Percentiles rank a stretch among this genome's conserved stretches.
Evolutionary conservation across 2,888 invertebrate genomes (phyloP).

Genomic region (Andrena marginata): DNA sequence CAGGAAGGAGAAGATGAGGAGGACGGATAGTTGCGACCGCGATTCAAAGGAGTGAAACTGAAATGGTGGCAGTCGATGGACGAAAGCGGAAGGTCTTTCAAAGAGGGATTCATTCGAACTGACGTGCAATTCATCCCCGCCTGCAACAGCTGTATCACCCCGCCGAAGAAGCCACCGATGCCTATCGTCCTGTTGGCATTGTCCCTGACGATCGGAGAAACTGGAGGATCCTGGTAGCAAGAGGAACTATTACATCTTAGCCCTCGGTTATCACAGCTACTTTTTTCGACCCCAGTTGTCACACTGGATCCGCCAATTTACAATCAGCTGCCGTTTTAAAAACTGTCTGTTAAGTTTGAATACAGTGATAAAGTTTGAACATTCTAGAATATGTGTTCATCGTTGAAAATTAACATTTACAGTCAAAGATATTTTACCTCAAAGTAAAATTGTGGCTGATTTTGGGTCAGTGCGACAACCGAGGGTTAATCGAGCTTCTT

Average conservation of each 20-base stretch:
- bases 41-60: neutral
- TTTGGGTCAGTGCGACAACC: no score
- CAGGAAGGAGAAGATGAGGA: neutral
- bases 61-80: neutral
- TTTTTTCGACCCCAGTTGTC: no score
- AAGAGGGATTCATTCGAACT: conserved; percentile 52
- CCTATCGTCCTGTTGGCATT: conserved; percentile 69
- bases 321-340: no score
- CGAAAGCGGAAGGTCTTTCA: no score
- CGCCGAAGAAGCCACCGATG: conserved; percentile 81
- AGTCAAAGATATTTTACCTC: no score
- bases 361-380: no score
- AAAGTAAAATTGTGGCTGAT: no score
- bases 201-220: conserved; percentile 74
- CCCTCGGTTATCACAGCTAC: no score
- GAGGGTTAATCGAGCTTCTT: neutral
- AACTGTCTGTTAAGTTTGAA: no score
- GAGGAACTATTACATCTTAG: neutral
- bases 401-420: neutral
- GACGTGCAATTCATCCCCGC: conserved; percentile 83
- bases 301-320: no score
- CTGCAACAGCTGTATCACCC: conserved; percentile 77
- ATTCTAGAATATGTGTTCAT: no score
- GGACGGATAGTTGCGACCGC: no score
- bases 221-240: conserved; percentile 79